phyloP scores from a whole-genome alignment of 2,888 invertebrate genomes.

The Frankliniella fusca region DNA sequence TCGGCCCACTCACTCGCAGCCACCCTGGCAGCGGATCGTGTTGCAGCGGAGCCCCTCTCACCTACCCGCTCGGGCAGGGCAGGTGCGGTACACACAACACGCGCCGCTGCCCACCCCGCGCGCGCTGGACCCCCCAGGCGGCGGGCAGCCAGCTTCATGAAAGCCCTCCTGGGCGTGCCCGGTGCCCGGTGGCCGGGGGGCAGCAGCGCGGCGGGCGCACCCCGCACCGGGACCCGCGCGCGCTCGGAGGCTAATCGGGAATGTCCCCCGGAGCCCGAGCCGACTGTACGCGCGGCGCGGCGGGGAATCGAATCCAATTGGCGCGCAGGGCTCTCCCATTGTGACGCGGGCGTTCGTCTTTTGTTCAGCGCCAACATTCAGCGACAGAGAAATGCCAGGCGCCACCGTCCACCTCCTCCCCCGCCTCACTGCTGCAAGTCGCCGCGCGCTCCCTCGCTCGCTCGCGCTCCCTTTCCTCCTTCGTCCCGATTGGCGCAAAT shows the following conservation, averaged over 20 bases:
- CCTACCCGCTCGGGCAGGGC: no score
- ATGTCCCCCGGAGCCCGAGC: neutral
- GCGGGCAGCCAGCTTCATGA: no score
- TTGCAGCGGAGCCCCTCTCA: no score
- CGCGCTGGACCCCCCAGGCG: no score
- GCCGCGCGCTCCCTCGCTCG: neutral
- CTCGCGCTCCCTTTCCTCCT: neutral
- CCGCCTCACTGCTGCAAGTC: neutral
- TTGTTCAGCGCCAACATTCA: constrained; percentile 13
- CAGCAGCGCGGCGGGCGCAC: neutral
- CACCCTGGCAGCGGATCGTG: no score
- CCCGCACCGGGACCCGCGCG: neutral
- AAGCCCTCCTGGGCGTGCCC: no score
- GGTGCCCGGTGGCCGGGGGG: neutral
- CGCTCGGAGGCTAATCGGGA: constrained; percentile 8
- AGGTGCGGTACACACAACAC: no score
- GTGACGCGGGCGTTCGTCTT: constrained; percentile 25
- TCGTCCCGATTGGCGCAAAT: no score
- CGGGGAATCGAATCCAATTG: neutral
- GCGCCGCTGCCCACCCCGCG: no score
- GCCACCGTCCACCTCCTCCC: neutral
- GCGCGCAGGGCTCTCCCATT: neutral
- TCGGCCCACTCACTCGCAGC: no score
- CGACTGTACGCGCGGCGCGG: neutral
- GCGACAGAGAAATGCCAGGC: constrained; percentile 1